Evolutionary conservation across 2,113 vertebrate genomes (phyloP).

Genomic region (Pelvicachromis taeniatus): DNA sequence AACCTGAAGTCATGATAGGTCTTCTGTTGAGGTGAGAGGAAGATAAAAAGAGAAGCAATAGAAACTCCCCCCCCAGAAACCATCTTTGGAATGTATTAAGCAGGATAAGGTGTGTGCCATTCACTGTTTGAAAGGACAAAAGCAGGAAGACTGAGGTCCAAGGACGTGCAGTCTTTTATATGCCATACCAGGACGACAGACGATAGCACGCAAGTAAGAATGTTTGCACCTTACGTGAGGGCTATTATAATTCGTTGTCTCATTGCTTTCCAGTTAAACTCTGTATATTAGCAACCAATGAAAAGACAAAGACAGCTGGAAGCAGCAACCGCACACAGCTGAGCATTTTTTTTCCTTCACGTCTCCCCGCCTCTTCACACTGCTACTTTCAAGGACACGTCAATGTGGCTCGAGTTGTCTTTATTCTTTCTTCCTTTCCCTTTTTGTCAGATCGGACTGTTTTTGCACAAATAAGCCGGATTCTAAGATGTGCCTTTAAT

Average conservation of each 20-base stretch:
- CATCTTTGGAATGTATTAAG: slow-evolving; percentile 27
- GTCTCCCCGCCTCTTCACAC: slow-evolving; percentile 1
- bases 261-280: slow-evolving; percentile 32
- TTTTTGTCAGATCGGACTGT: slow-evolving; percentile 2
- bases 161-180: slow-evolving; percentile 39
- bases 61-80: background rate
- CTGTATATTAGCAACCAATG: slow-evolving; percentile 24
- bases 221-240: slow-evolving; percentile 23
- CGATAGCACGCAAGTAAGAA: background rate
- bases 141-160: slow-evolving; percentile 36
- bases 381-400: slow-evolving; percentile 48
- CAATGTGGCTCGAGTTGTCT: background rate
- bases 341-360: slow-evolving; percentile 21
- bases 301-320: slow-evolving; percentile 38
- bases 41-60: background rate
- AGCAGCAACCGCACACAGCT: background rate
- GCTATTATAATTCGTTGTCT: slow-evolving; percentile 32
- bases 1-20: slow-evolving; percentile 92
- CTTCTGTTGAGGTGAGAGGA: slow-evolving; percentile 74
- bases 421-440: background rate
- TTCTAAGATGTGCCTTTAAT: background rate
- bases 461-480: slow-evolving; percentile 3
- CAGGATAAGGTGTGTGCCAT: background rate
- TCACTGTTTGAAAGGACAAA: slow-evolving; percentile 25
- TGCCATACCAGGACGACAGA: background rate